Base-by-base conservation (phyloP, 2,888 invertebrate species). In the Zygogramma bicolorata region DNA sequence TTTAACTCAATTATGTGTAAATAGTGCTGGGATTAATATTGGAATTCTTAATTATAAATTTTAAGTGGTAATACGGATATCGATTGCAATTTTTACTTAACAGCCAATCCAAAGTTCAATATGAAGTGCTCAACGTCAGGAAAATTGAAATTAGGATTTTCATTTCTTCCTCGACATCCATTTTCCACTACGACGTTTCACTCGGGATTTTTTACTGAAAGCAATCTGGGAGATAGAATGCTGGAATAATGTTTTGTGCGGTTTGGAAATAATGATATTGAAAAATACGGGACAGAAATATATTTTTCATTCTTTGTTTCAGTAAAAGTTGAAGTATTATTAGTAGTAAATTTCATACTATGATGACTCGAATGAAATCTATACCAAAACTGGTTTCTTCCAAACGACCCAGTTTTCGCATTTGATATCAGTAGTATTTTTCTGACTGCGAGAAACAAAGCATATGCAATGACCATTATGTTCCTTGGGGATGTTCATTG, bases 1-100 rank as follows among this genome's bases (percentile, higher is more conserved):
- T 63, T 63, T 46, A 63, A 63, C 63, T 63, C 63, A 63, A 63
- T 63, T 63, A 63, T 63, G 63, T 63, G 29, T 63, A 46, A 63
- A 63, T 63, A 63, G 63, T 46, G 63, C 63, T 18, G 46, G 40
- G 29, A 46, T 63, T 63, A 63, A 63, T 63, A 46, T 46, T 63
- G 27, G 46, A 63, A 63, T 63, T 63, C 46, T 63, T 63, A 42
- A 63, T 63, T 46, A 63, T 27, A 18, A 46, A 40, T 63, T 38
- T 63, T 46, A 46, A 63, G 63, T 63, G 63, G 63, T 29, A 27
- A 31, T 29, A 18, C 31, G 63, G 46, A 46, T 42, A 63, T 63
- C 63, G 63, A 63, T 40, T 63, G 27, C 18, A 46, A 31, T 46
- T 63, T 63, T 46, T 46, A 46, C 46, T 18, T 46, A 63, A 63